Evolutionary conservation across 2,113 vertebrate species (phyloP).

Genomic region (Hypomesus transpacificus): DNA sequence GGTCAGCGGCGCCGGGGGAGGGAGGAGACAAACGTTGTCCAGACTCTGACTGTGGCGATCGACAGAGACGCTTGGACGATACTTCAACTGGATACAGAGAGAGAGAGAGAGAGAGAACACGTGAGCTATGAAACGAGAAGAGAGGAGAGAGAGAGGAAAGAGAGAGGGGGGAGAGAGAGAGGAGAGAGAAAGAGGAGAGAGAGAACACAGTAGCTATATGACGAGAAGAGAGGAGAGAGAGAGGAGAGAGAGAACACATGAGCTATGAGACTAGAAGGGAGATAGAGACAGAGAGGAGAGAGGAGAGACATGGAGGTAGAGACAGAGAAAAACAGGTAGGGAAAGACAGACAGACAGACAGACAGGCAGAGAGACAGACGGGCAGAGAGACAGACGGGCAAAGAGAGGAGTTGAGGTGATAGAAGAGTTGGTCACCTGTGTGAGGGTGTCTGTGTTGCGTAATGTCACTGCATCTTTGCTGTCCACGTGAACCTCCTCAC

Average conservation of each 20-base stretch:
- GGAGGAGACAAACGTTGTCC: conserved; percentile 69
- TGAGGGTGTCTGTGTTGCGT: conserved; percentile 57
- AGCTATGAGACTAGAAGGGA: too few relatives aligned
- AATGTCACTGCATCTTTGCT: conserved; percentile 51
- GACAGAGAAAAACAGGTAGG: background rate
- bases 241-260: background rate
- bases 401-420: background rate
- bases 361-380: background rate
- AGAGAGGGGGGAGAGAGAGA: too few relatives aligned
- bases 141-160: background rate
- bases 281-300: background rate
- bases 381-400: background rate
- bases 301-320: background rate
- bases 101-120: background rate
- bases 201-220: background rate
- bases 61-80: conserved; percentile 38
- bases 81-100: conserved; percentile 14
- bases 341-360: background rate
- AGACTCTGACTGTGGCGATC: conserved; percentile 77
- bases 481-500: conserved; percentile 32
- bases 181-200: background rate
- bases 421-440: conserved; percentile 66
- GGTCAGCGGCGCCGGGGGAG: conserved; percentile 53
- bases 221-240: too few relatives aligned
- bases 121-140: too few relatives aligned